Evolutionary conservation across 2,888 invertebrate species (phyloP), one percentile per base, ranked within the genome.

Genomic region (Dichetophora obliterata): DNA sequence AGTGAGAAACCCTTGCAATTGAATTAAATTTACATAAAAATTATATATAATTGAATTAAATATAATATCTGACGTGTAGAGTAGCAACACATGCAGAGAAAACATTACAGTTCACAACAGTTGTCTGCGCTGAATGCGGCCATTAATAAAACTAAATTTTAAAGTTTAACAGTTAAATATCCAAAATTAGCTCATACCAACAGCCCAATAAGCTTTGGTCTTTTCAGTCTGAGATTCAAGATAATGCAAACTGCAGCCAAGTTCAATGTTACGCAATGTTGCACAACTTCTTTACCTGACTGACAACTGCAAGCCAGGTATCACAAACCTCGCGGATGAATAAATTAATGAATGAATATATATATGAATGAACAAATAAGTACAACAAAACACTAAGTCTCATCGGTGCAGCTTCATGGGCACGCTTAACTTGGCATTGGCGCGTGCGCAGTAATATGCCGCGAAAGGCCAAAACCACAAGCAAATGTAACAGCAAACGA

Each of bases 231-330:
- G 1, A 43, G 4, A 59, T 24, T 27, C 16, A 27, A 9, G 9
- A 59, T 27, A 27, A 9, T 14, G 16, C 3, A 57, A 5, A 59
- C 2, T 59, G 4, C 3, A n/a, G 63, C 16, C 63, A 63, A 63
- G 63, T 63, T 63, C 63, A 63, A 63, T 63, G 63, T 63, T 63
- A 61, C 1, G 1, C 22, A n/a, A n/a, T n/a, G n/a, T n/a, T n/a
- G 19, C 24, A 19, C 5, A 22, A 19, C 22, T 19, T 19, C 2
- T 4, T 61, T 27, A 6, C 27, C 16, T 14, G 61, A 31, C 34
- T 5, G 31, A 31, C 27, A 14, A 27, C 61, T 24, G 27, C 22
- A 61, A 43, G 14, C 31, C 61, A 24, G 63, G 63, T 31, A 34
- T 31, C 63, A 63, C 63, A 31, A 31, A 31, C n/a, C 31, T 14